Evolutionary conservation across 1,140 invertebrate genomes (phyloP).

Genomic region (Psix sp.): DNA sequence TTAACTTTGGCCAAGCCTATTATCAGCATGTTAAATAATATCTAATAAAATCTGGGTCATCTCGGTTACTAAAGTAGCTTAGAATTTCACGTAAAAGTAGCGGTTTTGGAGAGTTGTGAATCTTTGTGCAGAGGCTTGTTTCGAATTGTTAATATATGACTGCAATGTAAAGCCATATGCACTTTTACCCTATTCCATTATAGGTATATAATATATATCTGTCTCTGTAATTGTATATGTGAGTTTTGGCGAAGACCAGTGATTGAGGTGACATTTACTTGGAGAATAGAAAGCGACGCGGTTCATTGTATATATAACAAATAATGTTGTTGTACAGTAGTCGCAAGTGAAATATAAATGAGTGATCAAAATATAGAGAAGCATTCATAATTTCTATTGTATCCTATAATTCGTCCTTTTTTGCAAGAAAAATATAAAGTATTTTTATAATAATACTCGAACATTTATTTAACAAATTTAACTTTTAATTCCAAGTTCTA

Average conservation of each 20-base stretch:
- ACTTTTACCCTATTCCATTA: conserved; percentile 2
- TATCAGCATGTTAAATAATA: conserved; percentile 19
- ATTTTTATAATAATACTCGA: no score
- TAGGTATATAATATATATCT: no score
- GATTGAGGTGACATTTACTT: conserved; percentile 10
- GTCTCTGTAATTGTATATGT: background rate
- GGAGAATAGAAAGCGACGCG: conserved; percentile 3
- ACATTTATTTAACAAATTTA: no score
- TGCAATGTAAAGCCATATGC: conserved; percentile 19
- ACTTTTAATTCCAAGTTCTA: no score
- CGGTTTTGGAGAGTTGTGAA: background rate
- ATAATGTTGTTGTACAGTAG: conserved; percentile 50
- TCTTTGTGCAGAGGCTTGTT: conserved; percentile 6
- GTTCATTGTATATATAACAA: conserved; percentile 45
- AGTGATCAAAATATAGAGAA: conserved; percentile 16
- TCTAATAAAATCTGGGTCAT: conserved; percentile 24
- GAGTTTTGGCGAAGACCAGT: background rate
- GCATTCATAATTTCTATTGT: conserved; percentile 5
- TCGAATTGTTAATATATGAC: conserved; percentile 20
- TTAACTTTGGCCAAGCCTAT: conserved; percentile 21
- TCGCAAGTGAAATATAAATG: conserved; percentile 41
- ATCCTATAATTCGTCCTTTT: conserved; percentile 7
- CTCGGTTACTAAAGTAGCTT: conserved; percentile 15
- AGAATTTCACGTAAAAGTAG: conserved; percentile 20
- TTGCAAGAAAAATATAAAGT: no score